phyloP scores from a whole-genome alignment of 2,888 invertebrate genomes.

The Adelognathus sp. region DNA sequence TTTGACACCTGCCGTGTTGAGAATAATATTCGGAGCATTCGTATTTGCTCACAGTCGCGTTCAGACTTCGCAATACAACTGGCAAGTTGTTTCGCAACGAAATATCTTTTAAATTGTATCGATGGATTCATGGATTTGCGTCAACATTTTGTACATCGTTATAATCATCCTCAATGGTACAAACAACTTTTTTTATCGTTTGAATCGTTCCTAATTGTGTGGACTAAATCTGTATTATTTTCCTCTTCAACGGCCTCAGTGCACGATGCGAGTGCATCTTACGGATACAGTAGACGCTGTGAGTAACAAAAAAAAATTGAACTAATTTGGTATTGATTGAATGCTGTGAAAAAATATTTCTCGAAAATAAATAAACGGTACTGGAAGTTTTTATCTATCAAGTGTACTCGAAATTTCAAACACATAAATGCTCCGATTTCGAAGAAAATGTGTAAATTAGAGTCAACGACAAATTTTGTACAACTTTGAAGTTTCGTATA shows the following conservation, averaged over 20 bases:
- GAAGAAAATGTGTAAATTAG: too few species aligned
- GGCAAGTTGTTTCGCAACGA: background rate
- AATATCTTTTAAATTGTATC: background rate
- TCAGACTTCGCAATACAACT: constrained; percentile 2
- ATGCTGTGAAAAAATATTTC: too few species aligned
- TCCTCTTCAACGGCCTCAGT: constrained; percentile 9
- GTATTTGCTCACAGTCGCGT: constrained; percentile 22
- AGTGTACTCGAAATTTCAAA: too few species aligned
- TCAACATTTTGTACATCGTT: constrained; percentile 18
- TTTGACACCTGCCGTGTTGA: constrained; percentile 53
- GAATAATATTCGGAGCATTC: constrained; percentile 1
- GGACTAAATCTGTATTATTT: background rate
- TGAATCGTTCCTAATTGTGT: background rate
- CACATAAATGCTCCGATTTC: too few species aligned
- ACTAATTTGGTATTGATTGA: too few species aligned
- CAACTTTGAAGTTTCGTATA: too few species aligned
- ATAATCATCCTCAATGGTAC: constrained; percentile 22
- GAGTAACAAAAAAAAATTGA: too few species aligned
- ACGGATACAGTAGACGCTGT: constrained; percentile 70
- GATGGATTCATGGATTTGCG: constrained; percentile 22
- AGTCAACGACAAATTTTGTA: too few species aligned
- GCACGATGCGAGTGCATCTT: constrained; percentile 37
- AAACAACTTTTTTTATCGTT: background rate
- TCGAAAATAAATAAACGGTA: too few species aligned
- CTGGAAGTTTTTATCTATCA: too few species aligned